Evolutionary conservation across 2,113 vertebrate species (phyloP), one percentile per base, ranked within the genome.

Genomic region (Notechis scutatus): DNA sequence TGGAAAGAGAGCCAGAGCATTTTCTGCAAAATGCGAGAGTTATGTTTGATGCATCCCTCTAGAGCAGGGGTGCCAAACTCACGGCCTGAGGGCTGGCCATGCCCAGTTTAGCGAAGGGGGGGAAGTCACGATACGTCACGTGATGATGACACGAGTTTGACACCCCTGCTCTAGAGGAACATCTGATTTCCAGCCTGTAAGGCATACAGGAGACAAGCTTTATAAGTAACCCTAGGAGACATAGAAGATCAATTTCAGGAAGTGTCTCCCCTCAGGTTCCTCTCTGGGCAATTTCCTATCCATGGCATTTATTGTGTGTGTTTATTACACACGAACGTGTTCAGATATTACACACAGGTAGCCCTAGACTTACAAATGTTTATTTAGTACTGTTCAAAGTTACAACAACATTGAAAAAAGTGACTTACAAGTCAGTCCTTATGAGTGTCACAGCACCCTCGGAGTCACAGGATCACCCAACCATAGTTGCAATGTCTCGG

Each of bases 301-400:
- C 0, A 20, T 15, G 56, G 0, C 94, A 91, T 89, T n/a, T 0
- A 0, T 92, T 86, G 92, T 88, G 94, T 92, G 74, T 0, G 5
- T 94, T 97, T 96, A 95, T 96, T 95, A 95, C 91, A 34, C 93
- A 93, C 85, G 94, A 94, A 95, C 5, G 7, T 47, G 47, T 47
- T 47, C 47, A 47, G 1, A 47, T 47, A 47, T 47, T 47, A 96
- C 95, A 95, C 21, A 57, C 56, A 57, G 56, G 56, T 57, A 59
- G 57, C 57, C 23, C 57, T 59, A 7, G 21, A 9, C 7, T 8
- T 59, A 59, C 57, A 59, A 24, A 64, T 11, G 3, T n/a, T n/a
- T 11, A 64, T 64, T 64, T n/a, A 64, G 26, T n/a, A 64, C 61
- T 12, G 4, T 64, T 64, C 61, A n/a, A 64, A 64, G 61, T 64